Evolutionary conservation across 2,113 vertebrate species (phyloP).

Genomic region (Cynopterus brachyotis): DNA sequence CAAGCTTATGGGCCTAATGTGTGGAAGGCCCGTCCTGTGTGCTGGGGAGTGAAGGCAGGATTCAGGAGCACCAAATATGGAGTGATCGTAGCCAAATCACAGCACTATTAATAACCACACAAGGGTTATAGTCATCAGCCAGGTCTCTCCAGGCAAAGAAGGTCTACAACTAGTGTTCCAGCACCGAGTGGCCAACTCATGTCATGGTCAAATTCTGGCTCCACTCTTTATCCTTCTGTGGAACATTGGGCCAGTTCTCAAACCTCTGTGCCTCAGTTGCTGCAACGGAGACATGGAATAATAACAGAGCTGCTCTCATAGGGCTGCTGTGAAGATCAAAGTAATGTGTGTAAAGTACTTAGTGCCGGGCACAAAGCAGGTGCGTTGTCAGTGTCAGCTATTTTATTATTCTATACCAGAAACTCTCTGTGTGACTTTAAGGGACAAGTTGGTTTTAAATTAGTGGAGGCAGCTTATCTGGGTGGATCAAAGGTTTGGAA

Average conservation of each 20-base stretch:
- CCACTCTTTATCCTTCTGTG: background rate
- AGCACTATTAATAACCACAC: background rate
- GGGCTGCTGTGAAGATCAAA: background rate
- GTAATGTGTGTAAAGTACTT: rapidly evolving
- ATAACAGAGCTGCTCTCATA: background rate
- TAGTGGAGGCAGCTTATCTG: background rate
- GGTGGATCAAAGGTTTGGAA: background rate
- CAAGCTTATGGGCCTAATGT: background rate
- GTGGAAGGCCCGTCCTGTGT: background rate
- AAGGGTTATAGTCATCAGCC: rapidly evolving
- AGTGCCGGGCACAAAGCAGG: background rate
- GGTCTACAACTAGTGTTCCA: background rate
- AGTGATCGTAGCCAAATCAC: too few species aligned
- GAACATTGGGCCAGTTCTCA: background rate
- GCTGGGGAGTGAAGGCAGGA: background rate
- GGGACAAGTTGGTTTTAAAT: background rate
- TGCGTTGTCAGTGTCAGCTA: background rate
- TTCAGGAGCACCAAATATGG: background rate
- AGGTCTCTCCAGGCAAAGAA: background rate
- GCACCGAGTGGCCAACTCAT: background rate
- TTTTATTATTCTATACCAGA: background rate
- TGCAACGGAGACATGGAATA: background rate
- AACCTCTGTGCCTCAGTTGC: background rate
- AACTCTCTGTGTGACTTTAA: background rate
- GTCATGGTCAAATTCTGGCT: background rate